Evolutionary conservation across 2,888 invertebrate species (phyloP), one percentile per base, ranked within the genome.

Genomic region (Gortyna flavago): DNA sequence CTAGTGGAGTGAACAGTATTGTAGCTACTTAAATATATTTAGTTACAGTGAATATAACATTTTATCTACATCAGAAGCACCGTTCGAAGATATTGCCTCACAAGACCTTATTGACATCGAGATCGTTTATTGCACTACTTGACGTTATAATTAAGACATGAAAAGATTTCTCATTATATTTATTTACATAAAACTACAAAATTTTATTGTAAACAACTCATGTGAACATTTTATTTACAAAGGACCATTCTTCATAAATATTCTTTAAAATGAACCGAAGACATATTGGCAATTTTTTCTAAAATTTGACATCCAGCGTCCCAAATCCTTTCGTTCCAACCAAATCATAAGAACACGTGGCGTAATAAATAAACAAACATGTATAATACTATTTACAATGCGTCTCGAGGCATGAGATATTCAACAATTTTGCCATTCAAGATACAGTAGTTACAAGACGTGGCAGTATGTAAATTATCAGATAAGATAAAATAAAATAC

Each of bases 101-200:
- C 69, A 81, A 89, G 77, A 89, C 80, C 88, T 87, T 83, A 70
- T 74, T 70, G 83, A 76, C 84, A 77, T 87, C 81, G 93, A 94
- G 94, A 94, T 93, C 94, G 92, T 90, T 86, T 93, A 93, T 93
- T 93, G 92, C 93, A 93, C 93, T 91, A 87, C 84, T 84, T 85
- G 80, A 80, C 80, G 80, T 87, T 87, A 89, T 77, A 87, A 87
- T 89, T 87, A 86, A 84, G 85, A 88, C 84, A 86, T 87, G 74
- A 83, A 84, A 84, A 82, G 76, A 85, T 85, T 85, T 83, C 77
- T 84, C 84, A 86, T 81, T 77, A 85, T 72, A 86, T 83, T 85
- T 91, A 93, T 90, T 91, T 94, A 93, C 91, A 92, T 89, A 90
- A 90, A 92, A 90, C 89, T 89, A 91, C 85, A 90, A 85, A 87